Base-by-base conservation (phyloP, 1,140 invertebrate genomes). In the Nixonia krombeini region DNA sequence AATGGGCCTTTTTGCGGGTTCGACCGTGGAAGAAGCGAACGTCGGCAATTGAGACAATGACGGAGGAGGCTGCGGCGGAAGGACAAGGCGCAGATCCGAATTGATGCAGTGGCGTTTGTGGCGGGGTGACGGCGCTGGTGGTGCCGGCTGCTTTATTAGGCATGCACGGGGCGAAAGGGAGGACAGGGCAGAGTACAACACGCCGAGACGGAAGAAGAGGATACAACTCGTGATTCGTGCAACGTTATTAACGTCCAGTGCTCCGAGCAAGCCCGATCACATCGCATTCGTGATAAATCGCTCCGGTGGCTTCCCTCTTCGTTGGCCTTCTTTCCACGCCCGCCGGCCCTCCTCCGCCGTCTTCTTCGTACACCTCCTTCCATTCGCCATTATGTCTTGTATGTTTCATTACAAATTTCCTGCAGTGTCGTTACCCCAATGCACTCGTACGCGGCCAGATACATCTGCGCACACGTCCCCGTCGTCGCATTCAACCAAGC, bases 261-360 rank as follows among this genome's bases (percentile, higher is more conserved):
- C 76, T 77, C 70, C 74, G 72, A 78, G 78, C 80, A 69, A 80
- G 71, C 71, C 76, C 75, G 81, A 84, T 84, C 79, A 80, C 81
- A 79, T 83, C 80, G 76, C 66, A 64, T 79, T 80, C 74, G 74
- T 83, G 82, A 83, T 84, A 82, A 83, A 83, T 83, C 78, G 80
- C 75, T 80, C 65, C 77, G 63, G 74, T 77, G 72, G 78, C 73
- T 77, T 73, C 66, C 55, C 72, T 41, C 31, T 49, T 55, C 25
- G 29, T 64, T 63, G 41, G 53, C 57, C 61, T 72, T 59, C 64
- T 70, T 21, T 46, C 53, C 37, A 42, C 62, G 31, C 49, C 53
- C 53, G 62, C 42, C 44, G 35, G 42, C 26, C 31, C 57, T 59
- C 52, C 23, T 52, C 28, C 38, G 41, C 41, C 29, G n/a, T n/a